Conservation (phyloP, 2,888 invertebrate genomes). For the Arge pagana region DNA sequence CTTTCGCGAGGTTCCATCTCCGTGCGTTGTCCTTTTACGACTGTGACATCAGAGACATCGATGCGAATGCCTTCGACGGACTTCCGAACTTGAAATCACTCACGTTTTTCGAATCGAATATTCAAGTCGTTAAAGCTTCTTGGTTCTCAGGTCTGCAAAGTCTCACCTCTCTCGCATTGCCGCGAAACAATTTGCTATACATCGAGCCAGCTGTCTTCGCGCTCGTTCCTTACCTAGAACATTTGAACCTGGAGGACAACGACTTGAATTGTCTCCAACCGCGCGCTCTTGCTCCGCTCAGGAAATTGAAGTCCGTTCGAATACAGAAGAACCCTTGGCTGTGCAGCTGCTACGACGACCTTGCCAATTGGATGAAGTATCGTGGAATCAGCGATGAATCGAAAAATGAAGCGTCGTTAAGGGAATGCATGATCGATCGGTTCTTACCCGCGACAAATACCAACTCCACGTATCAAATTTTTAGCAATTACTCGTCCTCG, state of each 20-base stretch:
- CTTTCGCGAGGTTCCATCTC: slow-evolving; percentile 40
- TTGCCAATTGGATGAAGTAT: slow-evolving; percentile 29
- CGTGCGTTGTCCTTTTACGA: slow-evolving; percentile 43
- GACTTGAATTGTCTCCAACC: slow-evolving; percentile 44
- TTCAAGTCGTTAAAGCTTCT: slow-evolving; percentile 32
- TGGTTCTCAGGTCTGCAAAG: slow-evolving; percentile 37
- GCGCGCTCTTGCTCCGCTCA: slow-evolving; percentile 35
- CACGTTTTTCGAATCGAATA: slow-evolving; percentile 39
- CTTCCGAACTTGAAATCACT: slow-evolving; percentile 40
- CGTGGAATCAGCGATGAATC: neutral
- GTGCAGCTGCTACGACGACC: slow-evolving; percentile 37
- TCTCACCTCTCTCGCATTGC: slow-evolving; percentile 36
- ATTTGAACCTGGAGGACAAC: slow-evolving; percentile 41
- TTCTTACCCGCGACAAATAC: neutral
- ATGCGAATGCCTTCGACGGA: slow-evolving; percentile 39
- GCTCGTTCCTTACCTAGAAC: slow-evolving; percentile 33
- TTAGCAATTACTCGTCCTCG: neutral
- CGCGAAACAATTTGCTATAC: slow-evolving; percentile 36
- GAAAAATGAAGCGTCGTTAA: neutral
- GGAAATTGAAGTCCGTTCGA: slow-evolving; percentile 33
- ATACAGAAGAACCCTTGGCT: slow-evolving; percentile 47
- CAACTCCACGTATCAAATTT: neutral
- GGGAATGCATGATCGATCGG: slow-evolving; percentile 7
- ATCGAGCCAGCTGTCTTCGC: slow-evolving; percentile 41
- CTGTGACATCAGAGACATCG: slow-evolving; percentile 38